Base-by-base conservation (phyloP, 2,113 vertebrate genomes). In the Cottus gobio region DNA sequence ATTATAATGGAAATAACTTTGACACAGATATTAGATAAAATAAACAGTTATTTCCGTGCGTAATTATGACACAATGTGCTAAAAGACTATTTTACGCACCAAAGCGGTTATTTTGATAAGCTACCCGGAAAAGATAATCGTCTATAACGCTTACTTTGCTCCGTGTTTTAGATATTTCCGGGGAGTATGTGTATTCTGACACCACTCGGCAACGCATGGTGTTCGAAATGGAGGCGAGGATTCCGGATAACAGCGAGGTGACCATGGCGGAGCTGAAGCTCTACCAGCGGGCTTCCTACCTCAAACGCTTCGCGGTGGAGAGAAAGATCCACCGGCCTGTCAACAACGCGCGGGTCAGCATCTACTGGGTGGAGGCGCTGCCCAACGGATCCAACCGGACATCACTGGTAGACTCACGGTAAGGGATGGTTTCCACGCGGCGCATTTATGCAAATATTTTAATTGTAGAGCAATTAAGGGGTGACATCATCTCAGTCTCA, bases 241-340 rank as follows among this genome's bases (percentile, higher is more conserved):
- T 99, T 85, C 96, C 96, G 1, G 92, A 95, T 6, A 96, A 97
- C 91, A 96, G 96, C 0, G 97, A 99, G 82, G 96, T 99, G 82
- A 97, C 97, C 31, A 97, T 97, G 97, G 98, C 97, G 3, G 96
- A 96, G 61, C 94, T 99, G 54, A 97, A 96, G 79, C 96, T 98
- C 22, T 98, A 96, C 93, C 96, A 98, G 91, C 96, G 95, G 88
- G 95, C 96, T 0, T 86, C 95, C 2, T 90, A 94, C 60, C 92
- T 95, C 66, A 92, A 89, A 67, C 84, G 93, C 10, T 91, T 90
- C 48, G 79, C 95, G 0, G 89, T 91, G 22, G 94, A 93, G 16
- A 89, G 86, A 58, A 95, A 83, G 66, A 91, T 52, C 82, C 93
- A 95, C 86, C 91, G 95, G 8, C 89, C 95, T 0, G 80, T 96